Evolutionary conservation across 2,888 invertebrate species (phyloP), one percentile per base, ranked within the genome.

Genomic region (Mamestra brassicae): DNA sequence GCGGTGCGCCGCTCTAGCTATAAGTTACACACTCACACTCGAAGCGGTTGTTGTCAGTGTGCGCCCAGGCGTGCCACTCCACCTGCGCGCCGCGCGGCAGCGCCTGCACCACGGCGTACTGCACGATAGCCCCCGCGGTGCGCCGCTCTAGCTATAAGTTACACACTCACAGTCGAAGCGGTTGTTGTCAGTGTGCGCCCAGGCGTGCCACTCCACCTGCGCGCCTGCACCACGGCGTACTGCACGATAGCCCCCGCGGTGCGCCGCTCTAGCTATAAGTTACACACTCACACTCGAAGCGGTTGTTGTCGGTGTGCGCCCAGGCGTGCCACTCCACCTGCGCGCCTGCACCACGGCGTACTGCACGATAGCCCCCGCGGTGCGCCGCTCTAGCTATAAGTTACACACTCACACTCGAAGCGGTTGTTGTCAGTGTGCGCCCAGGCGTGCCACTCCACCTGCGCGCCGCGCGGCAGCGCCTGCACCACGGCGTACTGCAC

Each of bases 1-100:
- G 26, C 4, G 38, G 38, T 4, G 38, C 38, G 38, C 38, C 38
- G 38, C 38, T 38, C 38, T 38, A 38, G 38, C 38, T 38, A 38
- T 38, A 38, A 38, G 38, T 38, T 38, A 38, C 38, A 13, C 1
- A 74, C 76, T 80, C 13, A 76, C 76, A 76, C 72, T 38, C 38
- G 38, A 38, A 38, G 38, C 38, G 38, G 38, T 38, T 38, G 38
- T 38, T 38, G 38, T 38, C 38, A 2, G 98, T 97, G 93, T 98
- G 98, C 98, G 98, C 98, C 98, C 98, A 98, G 78, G 99, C 98
- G 93, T 99, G 98, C 99, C 99, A 99, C 95, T 99, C 99, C 38
- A 99, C 98, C 68, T 97, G 96, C 38, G 99, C 99, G 83, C 95
- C 97, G 65, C 98, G 97, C 2, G 99, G 99, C 90, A 99, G 96